Percentiles rank a stretch among this genome's conserved stretches.
phyloP scores from a whole-genome alignment of 2,797 vertebrate species.

The Myiotriccus ornatus region DNA sequence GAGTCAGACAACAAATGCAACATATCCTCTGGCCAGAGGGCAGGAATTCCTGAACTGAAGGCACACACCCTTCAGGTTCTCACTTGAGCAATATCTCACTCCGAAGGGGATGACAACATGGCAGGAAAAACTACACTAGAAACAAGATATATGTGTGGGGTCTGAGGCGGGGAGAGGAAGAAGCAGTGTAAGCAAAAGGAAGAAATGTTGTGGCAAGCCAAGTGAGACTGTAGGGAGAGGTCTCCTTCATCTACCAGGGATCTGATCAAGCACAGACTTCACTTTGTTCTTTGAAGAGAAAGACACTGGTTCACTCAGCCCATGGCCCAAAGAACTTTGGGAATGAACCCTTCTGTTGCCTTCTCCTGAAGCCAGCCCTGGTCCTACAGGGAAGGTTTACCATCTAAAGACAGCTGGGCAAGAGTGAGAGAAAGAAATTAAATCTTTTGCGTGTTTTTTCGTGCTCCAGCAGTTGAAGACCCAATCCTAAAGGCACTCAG shows the following conservation, averaged over 20 bases:
- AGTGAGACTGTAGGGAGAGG: background rate
- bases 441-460: background rate
- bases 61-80: accelerated
- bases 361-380: background rate
- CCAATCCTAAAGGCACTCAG: background rate
- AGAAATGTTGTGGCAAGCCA: background rate
- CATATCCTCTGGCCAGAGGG: background rate
- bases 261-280: background rate
- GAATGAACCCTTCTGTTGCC: background rate
- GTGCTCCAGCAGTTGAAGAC: background rate
- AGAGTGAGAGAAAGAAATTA: background rate
- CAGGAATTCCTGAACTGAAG: background rate
- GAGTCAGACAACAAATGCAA: background rate
- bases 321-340: background rate
- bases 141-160: accelerated
- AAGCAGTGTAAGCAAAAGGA: background rate
- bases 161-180: background rate
- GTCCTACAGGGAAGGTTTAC: background rate
- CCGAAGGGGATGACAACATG: accelerated
- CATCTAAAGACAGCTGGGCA: background rate
- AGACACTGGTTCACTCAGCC: background rate
- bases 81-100: accelerated
- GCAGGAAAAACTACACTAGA: background rate
- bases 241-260: background rate
- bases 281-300: background rate